Evolutionary conservation across 2,888 invertebrate species (phyloP).

Genomic region (Nycteola revayana): DNA sequence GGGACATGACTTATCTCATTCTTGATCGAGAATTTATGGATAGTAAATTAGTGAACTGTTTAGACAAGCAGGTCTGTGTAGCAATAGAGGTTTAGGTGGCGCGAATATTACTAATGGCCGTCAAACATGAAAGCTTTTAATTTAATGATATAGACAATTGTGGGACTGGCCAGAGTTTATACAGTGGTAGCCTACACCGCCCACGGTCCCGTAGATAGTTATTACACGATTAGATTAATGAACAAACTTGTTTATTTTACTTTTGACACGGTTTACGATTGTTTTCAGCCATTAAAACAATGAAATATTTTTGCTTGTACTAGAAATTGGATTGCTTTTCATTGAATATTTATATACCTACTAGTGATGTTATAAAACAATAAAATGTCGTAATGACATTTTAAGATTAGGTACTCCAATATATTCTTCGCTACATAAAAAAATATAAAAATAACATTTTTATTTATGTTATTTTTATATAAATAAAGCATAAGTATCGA

Average conservation of each 20-base stretch:
- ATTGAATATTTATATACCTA: too few species aligned
- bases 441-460: too few species aligned
- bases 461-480: too few species aligned
- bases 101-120: slow-evolving; percentile 61
- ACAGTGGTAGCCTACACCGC: slow-evolving; percentile 24
- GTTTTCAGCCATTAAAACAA: slow-evolving; percentile 7
- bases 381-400: too few species aligned
- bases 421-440: too few species aligned
- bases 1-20: slow-evolving; percentile 63
- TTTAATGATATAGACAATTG: slow-evolving; percentile 57
- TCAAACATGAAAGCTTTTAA: slow-evolving; percentile 70
- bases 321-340: too few species aligned
- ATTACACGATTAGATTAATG: slow-evolving; percentile 46
- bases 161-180: slow-evolving; percentile 30
- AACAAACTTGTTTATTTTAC: slow-evolving; percentile 24
- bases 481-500: too few species aligned
- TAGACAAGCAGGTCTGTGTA: slow-evolving; percentile 51
- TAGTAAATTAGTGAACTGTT: slow-evolving; percentile 64
- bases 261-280: slow-evolving; percentile 17
- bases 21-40: slow-evolving; percentile 61
- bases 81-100: slow-evolving; percentile 46
- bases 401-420: too few species aligned
- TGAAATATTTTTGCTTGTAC: too few species aligned
- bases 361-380: too few species aligned
- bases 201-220: slow-evolving; percentile 30